Evolutionary conservation across 2,888 invertebrate species (phyloP), one percentile per base, ranked within the genome.

Genomic region (Cephus sareptanus): DNA sequence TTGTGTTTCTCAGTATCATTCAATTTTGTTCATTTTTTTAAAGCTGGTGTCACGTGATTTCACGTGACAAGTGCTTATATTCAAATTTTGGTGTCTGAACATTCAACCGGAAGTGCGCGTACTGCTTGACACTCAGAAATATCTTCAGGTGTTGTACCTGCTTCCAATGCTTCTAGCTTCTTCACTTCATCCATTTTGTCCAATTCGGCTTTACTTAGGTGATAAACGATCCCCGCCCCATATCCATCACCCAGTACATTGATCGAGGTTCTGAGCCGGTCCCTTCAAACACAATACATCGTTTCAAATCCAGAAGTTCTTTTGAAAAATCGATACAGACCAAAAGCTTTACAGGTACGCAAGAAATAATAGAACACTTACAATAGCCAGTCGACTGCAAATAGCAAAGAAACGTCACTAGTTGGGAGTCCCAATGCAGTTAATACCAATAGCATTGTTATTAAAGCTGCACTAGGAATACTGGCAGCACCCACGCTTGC

Each of bases 221-320:
- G 94, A 86, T 94, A 93, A 34, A 96, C 96, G 81, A 96, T 95
- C 1, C 95, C 96, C 12, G 96, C 95, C 6, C 96, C 96, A 81
- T 95, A 93, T 11, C 95, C 94, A 90, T 96, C 96, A 34, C 96
- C 96, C 85, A 95, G 92, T 23, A 96, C 96, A 88, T 96, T 96
- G 79, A 96, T 90, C 89, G 94, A 92, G 88, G 95, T 92, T 92
- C 94, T 91, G 82, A 94, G 92, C 74, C 94, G 92, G 86, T 94
- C 94, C 83, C 94, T 94, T 83, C 56, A 88, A 87, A 81, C 23
- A 77, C 81, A 35, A 75, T 31, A 76, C 34, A 35, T 77, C 34
- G 56, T 56, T 56, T 56, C 56, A 56, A 56, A 56, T 56, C 23
- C 56, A 56, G 56, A 23, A 56, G 23, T 56, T 56, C 56, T 56